Percentiles rank a stretch among this genome's conserved stretches.
These are phyloP conservation scores for Torymus aiolomorphi DNA, from an alignment of 2,888 invertebrate genomes.

Conservation along the genomic window DNA sequence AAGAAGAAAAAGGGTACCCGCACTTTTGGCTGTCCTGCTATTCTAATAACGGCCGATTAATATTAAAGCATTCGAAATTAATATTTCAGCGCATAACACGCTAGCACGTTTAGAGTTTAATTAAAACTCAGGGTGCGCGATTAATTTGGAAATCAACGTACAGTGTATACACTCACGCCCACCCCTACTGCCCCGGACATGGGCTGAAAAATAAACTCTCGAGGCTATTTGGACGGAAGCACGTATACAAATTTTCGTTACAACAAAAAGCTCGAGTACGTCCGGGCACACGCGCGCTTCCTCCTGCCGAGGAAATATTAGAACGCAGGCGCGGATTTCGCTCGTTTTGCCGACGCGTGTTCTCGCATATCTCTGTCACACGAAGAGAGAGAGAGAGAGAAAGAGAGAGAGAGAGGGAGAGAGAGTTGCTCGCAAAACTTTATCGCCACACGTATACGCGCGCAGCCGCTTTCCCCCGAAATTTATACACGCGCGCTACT, in stretches of 20 bases:
- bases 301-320: slow-evolving; percentile 29
- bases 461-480: not conserved
- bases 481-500: slow-evolving; percentile 35
- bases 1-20: too few relatives aligned
- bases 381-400: too few relatives aligned
- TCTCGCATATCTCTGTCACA: slow-evolving; percentile 41
- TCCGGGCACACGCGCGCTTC: not conserved
- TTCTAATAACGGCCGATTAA: too few relatives aligned
- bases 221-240: not conserved
- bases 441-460: slow-evolving; percentile 11
- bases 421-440: slow-evolving; percentile 23
- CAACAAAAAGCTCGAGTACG: slow-evolving; percentile 1
- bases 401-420: too few relatives aligned
- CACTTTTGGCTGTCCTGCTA: too few relatives aligned
- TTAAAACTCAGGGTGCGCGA: too few relatives aligned
- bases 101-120: too few relatives aligned
- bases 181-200: too few relatives aligned
- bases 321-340: not conserved
- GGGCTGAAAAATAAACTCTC: slow-evolving; percentile 3
- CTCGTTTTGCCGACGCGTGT: not conserved
- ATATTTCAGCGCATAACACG: too few relatives aligned
- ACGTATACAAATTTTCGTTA: slow-evolving; percentile 9
- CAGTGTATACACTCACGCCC: too few relatives aligned
- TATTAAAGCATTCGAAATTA: too few relatives aligned
- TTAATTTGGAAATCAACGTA: too few relatives aligned